These are phyloP conservation scores for Corynorhinus townsendii DNA, from an alignment of 2,113 vertebrate genomes.

Conservation along the genomic window DNA sequence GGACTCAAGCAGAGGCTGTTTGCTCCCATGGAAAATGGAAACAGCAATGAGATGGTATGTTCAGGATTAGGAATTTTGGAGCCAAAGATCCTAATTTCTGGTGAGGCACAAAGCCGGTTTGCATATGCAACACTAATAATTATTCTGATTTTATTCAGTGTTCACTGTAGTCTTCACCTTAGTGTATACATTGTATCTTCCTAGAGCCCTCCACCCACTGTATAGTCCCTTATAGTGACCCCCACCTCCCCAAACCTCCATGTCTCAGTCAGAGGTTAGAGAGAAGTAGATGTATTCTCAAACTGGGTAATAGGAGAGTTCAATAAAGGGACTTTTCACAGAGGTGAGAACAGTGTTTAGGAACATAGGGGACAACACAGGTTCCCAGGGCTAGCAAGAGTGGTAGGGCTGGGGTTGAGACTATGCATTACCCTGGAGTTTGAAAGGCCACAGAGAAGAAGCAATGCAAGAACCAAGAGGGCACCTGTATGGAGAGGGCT, in stretches of 20 bases:
- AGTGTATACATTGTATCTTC: not conserved
- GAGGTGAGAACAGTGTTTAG: not conserved
- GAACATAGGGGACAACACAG: not conserved
- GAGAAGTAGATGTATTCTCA: not conserved
- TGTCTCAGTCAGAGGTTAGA: not conserved
- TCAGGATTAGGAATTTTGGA: not conserved
- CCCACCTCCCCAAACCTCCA: rapidly evolving
- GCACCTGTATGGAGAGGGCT: not conserved
- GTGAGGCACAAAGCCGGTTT: not conserved
- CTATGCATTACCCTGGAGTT: not conserved
- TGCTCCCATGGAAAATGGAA: not conserved
- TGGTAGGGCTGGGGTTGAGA: not conserved
- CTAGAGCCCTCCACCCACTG: rapidly evolving
- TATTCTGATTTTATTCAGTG: not conserved
- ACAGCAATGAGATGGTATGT: too few relatives aligned
- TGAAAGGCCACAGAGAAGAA: not conserved
- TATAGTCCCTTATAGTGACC: not conserved
- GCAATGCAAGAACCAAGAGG: too few relatives aligned
- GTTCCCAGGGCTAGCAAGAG: not conserved
- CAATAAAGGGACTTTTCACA: not conserved
- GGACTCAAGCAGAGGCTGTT: not conserved
- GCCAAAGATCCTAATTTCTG: not conserved
- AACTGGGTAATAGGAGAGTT: not conserved
- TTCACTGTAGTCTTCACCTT: not conserved
- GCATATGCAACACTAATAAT: not conserved